Base-by-base conservation (phyloP, 2,888 invertebrate species). In the Stomorhina lunata region DNA sequence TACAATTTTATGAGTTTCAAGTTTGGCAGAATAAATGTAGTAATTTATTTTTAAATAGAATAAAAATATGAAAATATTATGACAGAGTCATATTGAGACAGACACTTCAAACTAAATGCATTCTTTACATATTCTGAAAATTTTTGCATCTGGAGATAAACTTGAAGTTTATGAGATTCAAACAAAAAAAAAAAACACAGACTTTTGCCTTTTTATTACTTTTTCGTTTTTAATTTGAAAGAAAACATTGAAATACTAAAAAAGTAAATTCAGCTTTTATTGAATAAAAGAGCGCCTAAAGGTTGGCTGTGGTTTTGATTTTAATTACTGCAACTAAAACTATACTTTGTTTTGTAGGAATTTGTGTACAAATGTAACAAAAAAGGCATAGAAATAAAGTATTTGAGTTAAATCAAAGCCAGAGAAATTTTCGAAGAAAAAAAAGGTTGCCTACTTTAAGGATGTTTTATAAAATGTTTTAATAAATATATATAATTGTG, bases 1-100 rank as follows among this genome's bases (percentile, higher is more conserved):
- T 29, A 37, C 55, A 32, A 34, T 15, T 66, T 65, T 57, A 34
- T 66, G 34, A 10, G 4, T 53, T 59, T 50, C 22, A 17, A 68
- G 40, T 27, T n/a, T 45, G 29, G 17, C 40, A 32, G 45, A 50
- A 40, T 40, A 2, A 22, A 77, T 48, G 22, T 40, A 22, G 40
- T 40, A 68, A 32, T 68, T 59, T 77, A 68, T 59, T 48, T 57
- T 37, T 6, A n/a, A 17, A 50, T 40, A 59, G 37, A 25, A 68
- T 57, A 27, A 68, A 29, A 15, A 68, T 17, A 76, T 68, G 59
- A 59, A 37, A 61, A 17, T 63, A 59, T 37, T 37, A 76, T 57
- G 66, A 57, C 45, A 57, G 0, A 32, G 43, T 25, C 55, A 65
- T 32, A 12, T 17, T 12, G 9, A 20, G 7, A 10, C 50, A 50